Conservation (phyloP, 2,113 vertebrate genomes). For the Romanogobio albipinnatus region DNA sequence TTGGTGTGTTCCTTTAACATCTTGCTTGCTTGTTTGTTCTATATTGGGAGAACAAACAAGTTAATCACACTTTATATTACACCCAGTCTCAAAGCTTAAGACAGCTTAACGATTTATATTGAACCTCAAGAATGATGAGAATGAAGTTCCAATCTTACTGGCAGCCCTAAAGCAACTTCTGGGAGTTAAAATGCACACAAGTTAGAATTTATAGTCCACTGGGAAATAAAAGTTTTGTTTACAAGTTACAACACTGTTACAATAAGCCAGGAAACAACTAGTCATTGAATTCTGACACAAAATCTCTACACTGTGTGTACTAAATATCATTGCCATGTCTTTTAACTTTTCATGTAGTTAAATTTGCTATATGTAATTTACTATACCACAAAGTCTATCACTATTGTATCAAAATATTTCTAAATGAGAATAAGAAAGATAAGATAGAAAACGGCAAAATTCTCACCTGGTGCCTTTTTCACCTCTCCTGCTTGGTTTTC, state of each 20-base stretch:
- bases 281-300: not conserved
- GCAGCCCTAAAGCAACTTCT: not conserved
- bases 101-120: not conserved
- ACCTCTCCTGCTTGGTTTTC: conserved; percentile 80
- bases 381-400: not conserved
- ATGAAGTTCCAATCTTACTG: not conserved
- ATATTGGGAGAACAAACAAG: not conserved
- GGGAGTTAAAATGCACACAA: not conserved
- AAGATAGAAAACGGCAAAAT: not conserved
- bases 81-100: not conserved
- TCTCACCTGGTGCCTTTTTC: conserved; percentile 84
- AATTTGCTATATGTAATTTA: not conserved
- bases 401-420: not conserved
- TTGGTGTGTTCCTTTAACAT: not conserved
- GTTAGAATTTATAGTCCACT: not conserved
- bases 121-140: not conserved
- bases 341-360: not conserved
- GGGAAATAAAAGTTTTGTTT: not conserved
- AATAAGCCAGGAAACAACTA: not conserved
- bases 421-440: not conserved
- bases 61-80: not conserved
- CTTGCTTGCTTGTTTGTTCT: not conserved
- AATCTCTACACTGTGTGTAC: not conserved
- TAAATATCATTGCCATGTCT: not conserved
- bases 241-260: not conserved